These are phyloP conservation scores for Chrysolophus pictus DNA, from an alignment of 2,797 vertebrate species.

Conservation along the genomic window DNA sequence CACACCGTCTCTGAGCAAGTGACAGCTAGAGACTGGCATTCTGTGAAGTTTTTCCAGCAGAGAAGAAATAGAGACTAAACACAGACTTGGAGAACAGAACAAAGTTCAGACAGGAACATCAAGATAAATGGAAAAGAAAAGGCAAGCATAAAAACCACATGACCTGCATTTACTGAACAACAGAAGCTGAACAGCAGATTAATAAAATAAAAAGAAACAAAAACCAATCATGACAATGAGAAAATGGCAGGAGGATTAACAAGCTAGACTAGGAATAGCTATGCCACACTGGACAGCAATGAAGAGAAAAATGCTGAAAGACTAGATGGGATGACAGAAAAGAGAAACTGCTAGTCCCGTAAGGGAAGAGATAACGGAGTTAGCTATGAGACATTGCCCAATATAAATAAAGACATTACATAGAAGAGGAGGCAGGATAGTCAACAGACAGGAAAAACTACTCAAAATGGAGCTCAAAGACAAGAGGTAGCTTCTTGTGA, in stretches of 20 bases:
- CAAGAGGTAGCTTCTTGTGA: neutral
- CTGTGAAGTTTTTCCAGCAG: neutral
- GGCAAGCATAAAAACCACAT: neutral
- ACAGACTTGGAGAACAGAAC: neutral
- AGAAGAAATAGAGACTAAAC: neutral
- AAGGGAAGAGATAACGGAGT: constrained; percentile 1
- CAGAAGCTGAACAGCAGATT: constrained; percentile 30
- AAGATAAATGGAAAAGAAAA: constrained; percentile 14
- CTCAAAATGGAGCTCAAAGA: neutral
- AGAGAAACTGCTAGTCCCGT: neutral
- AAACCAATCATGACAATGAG: neutral
- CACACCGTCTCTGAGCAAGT: neutral
- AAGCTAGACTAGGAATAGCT: neutral
- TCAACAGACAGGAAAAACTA: constrained; percentile 12
- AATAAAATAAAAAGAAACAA: neutral
- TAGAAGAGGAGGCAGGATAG: neutral
- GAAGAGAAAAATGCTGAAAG: constrained; percentile 20
- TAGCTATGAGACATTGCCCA: constrained; percentile 10
- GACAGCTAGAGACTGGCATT: neutral
- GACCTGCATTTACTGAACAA: neutral
- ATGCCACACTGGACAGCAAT: constrained; percentile 1
- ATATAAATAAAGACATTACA: constrained; percentile 37
- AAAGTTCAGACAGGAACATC: neutral
- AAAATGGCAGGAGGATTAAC: constrained; percentile 44
- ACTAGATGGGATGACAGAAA: neutral